Evolutionary conservation across 2,797 vertebrate species (phyloP), one percentile per base, ranked within the genome.

Genomic region (Tapera naevia): DNA sequence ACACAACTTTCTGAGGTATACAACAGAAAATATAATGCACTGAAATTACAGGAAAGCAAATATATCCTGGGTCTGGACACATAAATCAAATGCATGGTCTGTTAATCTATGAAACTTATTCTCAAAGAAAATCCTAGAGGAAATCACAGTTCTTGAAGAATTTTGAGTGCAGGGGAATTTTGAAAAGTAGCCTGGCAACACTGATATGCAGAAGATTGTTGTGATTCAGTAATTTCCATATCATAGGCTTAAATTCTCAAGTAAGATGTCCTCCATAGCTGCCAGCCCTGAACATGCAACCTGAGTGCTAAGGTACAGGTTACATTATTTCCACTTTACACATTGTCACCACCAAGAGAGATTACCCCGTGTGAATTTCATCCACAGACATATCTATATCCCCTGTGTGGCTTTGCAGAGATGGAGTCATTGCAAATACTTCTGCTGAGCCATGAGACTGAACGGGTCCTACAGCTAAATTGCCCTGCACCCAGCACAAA

Each of bases 281-380:
- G 32, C 73, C 71, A 92, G 39, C 33, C 45, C 61, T 45, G 50
- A 80, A 33, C 16, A 37, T 28, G 86, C 56, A 89, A 50, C 50
- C 28, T 61, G 27, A 80, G 61, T 82, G 15, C 15, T 85, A 17
- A 79, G 33, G 28, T 41, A 57, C 30, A 64, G 30, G 13, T 13
- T 74, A 43, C 60, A 71, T 67, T 87, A 80, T 94, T 91, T 86
- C 62, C n/a, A 64, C 28, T 92, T 89, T 65, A 43, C 30, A 90
- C 56, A 18, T 45, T 94, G 64, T 88, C 83, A 91, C 27, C 53
- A 80, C 56, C 67, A 85, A 74, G 85, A 83, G 67, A 35, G 37
- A 39, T 50, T 66, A 71, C 33, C 58, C 12, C 48, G 35, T 19
- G 28, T 64, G 51, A 86, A 46, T 51, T 57, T 60, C 16, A 18